A percentile compares a stretch with the other conserved stretches of the same genome.
phyloP scores from a whole-genome alignment of 2,888 invertebrate species.

The Trisateles emortualis region DNA sequence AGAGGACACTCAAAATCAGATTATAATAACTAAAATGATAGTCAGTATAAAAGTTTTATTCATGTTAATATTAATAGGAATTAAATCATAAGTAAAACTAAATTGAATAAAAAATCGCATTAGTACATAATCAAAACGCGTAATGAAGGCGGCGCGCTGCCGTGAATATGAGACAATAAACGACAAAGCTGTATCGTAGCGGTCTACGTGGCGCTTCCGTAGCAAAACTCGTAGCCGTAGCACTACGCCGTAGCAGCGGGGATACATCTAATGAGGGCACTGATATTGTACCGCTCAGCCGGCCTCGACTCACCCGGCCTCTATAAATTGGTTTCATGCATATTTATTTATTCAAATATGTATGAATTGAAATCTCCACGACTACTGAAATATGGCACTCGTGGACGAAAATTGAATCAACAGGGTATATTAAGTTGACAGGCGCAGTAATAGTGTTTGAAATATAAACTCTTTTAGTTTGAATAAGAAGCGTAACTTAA shows the following conservation, averaged over 20 bases:
- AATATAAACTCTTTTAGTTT: slow-evolving; percentile 53
- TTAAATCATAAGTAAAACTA: neutral
- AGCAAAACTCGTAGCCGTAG: slow-evolving; percentile 65
- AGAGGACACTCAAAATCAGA: too few species aligned
- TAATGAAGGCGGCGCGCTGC: slow-evolving; percentile 31
- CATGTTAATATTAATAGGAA: too few species aligned
- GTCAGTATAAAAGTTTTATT: too few species aligned
- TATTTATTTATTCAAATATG: slow-evolving; percentile 87
- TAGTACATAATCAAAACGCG: slow-evolving; percentile 33
- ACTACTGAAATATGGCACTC: slow-evolving; percentile 81
- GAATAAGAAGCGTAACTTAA: slow-evolving; percentile 48
- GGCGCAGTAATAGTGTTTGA: slow-evolving; percentile 50
- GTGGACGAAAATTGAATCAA: slow-evolving; percentile 80
- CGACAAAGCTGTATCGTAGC: slow-evolving; percentile 58
- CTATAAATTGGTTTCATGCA: slow-evolving; percentile 87
- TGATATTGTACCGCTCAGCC: slow-evolving; percentile 75
- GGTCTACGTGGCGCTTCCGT: slow-evolving; percentile 63
- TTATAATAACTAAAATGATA: too few species aligned
- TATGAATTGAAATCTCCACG: slow-evolving; percentile 85
- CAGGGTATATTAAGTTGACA: slow-evolving; percentile 76
- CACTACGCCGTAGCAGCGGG: slow-evolving; percentile 63
- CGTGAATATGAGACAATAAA: slow-evolving; percentile 55
- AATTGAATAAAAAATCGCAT: slow-evolving; percentile 19
- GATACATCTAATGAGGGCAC: slow-evolving; percentile 78
- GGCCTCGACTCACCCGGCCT: slow-evolving; percentile 68